A percentile compares a stretch with the other conserved stretches of the same genome.
These are phyloP conservation scores for Rhyacophila brunnea DNA, from an alignment of 1,140 invertebrate species.

Conservation along the genomic window DNA sequence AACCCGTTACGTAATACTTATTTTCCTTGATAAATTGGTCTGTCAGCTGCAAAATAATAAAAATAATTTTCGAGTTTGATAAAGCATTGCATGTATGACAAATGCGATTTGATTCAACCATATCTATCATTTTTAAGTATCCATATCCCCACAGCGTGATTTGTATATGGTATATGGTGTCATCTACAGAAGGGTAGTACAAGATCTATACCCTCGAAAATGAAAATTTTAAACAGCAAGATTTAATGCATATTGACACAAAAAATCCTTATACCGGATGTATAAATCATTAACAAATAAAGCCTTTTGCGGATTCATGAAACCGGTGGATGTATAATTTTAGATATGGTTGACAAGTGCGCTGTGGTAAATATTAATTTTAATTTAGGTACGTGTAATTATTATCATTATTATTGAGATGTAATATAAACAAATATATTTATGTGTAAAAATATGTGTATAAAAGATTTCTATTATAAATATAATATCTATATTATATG, in stretches of 20 bases:
- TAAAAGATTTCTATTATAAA: constrained; percentile 13
- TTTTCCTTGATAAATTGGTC: constrained; percentile 1
- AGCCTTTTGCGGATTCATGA: no score
- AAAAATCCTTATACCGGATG: no score
- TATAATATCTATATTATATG: constrained; percentile 21
- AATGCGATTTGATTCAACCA: background rate
- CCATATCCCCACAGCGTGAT: no score
- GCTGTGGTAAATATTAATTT: constrained; percentile 9
- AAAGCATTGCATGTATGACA: constrained; percentile 27
- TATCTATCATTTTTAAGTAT: background rate
- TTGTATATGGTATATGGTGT: no score
- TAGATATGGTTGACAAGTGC: background rate
- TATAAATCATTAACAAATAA: no score
- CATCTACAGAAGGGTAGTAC: no score
- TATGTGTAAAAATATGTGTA: constrained; percentile 19
- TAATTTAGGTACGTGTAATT: background rate
- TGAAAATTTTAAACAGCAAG: no score
- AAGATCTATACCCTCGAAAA: no score
- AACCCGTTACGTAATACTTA: background rate
- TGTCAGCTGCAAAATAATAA: constrained; percentile 29
- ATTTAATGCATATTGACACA: no score
- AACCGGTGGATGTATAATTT: constrained; percentile 7
- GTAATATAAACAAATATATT: constrained; percentile 18
- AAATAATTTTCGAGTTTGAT: constrained; percentile 31
- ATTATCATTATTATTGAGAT: background rate